phyloP scores from a whole-genome alignment of 2,888 invertebrate genomes.

The Suillia variegata region DNA sequence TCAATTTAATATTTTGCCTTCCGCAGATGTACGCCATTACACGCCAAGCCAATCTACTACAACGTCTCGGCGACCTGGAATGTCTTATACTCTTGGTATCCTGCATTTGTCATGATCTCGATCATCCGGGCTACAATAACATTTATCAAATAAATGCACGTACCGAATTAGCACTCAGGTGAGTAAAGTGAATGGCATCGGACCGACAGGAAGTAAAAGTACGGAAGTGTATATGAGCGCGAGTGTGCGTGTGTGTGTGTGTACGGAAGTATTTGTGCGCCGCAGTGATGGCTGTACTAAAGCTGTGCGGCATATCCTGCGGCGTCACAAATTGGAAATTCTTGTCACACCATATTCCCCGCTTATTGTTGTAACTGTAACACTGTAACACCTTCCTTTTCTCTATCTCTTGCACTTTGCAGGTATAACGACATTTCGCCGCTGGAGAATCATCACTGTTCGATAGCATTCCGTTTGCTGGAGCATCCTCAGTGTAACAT shows the following conservation, averaged over 20 bases:
- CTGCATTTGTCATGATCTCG: conserved; percentile 81
- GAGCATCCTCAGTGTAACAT: conserved; percentile 82
- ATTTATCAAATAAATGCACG: conserved; percentile 83
- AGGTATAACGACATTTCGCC: conserved; percentile 84
- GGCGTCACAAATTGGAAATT: background rate
- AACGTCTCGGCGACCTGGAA: conserved; percentile 75
- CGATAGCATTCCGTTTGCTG: conserved; percentile 80
- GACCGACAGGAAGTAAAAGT: too few relatives aligned
- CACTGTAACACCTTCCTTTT: too few relatives aligned
- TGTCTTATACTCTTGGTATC: conserved; percentile 77
- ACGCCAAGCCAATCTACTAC: conserved; percentile 73
- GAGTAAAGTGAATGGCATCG: conserved; percentile 21
- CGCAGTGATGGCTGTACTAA: background rate
- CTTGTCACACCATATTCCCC: background rate
- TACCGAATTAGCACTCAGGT: conserved; percentile 78
- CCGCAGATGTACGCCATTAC: conserved; percentile 80
- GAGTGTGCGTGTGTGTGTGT: too few relatives aligned
- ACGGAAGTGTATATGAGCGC: too few relatives aligned
- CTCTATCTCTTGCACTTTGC: conserved; percentile 4
- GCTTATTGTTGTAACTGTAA: too few relatives aligned
- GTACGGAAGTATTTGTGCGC: background rate
- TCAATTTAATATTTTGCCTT: too few relatives aligned
- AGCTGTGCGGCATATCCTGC: background rate
- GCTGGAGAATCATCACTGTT: conserved; percentile 85
- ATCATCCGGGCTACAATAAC: conserved; percentile 79